Evolutionary conservation across 2,797 vertebrate genomes (phyloP), one percentile per base, ranked within the genome.

Genomic region (Tangara arthus): DNA sequence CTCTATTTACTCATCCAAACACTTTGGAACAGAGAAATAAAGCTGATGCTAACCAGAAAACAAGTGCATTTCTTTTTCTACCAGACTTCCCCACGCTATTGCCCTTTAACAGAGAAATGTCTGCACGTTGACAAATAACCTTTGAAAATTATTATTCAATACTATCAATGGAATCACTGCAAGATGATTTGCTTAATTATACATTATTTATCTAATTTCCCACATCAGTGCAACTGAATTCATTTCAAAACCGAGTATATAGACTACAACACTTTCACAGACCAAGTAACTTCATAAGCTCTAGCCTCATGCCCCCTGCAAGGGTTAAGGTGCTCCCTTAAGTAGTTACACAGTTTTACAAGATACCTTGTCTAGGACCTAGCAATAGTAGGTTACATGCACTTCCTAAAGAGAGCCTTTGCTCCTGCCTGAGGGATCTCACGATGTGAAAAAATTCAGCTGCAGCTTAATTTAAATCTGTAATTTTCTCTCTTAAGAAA

Each of bases 141-240:
- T 90, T 77, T 68, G 60, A 28, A 72, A 78, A 68, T 94, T 81
- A 60, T 76, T 90, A 84, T 89, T 89, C 77, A 42, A 64, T 82
- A 47, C 49, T 41, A 44, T 65, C 59, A 71, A 2, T 41, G 35
- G 53, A 85, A 93, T 61, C 19, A 75, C 28, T 87, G 34, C 53
- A 94, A 84, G 50, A 87, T 75, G 28, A 89, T 77, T 64, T 83
- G 50, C 64, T 80, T 89, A 82, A 93, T 94, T 91, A 85, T 55
- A 68, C 19, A 73, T 50, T 1, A 56, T 87, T 88, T 75, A 78
- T 71, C 59, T 79, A 37, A 76, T 81, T 86, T 83, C 59, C 32
- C 26, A 55, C 61, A 87, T 69, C 44, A 69, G 47, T 22, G 30
- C 34, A 70, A 90, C 35, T 55, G 50, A 87, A 71, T 63, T 80